Evolutionary conservation across 2,797 vertebrate species (phyloP).

Genomic region (Pangasius larnaudii): DNA sequence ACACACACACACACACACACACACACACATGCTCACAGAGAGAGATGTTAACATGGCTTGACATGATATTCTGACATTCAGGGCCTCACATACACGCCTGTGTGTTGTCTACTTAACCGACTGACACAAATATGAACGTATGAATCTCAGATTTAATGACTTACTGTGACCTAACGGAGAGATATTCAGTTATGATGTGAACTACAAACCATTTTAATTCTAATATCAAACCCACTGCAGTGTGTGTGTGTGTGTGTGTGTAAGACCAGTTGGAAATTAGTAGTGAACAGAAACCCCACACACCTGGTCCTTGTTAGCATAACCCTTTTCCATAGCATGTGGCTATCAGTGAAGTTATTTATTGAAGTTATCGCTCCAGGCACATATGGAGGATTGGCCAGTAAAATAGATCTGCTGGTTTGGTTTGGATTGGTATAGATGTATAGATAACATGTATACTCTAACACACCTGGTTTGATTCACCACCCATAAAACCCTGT

Average conservation of each 20-base stretch:
- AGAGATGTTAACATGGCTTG: slow-evolving; percentile 9
- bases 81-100: neutral
- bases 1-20: slow-evolving; percentile 2
- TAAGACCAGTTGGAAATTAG: neutral
- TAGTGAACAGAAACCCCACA: neutral
- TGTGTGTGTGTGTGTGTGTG: slow-evolving; percentile 2
- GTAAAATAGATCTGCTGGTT: neutral
- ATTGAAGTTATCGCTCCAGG: neutral
- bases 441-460: neutral
- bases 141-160: neutral
- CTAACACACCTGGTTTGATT: neutral
- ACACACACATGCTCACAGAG: neutral
- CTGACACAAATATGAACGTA: neutral
- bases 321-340: neutral
- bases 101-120: neutral
- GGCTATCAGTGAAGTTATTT: neutral
- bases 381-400: neutral
- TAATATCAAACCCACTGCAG: neutral
- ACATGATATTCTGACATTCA: slow-evolving; percentile 10
- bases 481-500: neutral
- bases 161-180: neutral
- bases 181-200: neutral
- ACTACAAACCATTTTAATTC: neutral
- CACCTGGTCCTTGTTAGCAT: slow-evolving; percentile 13
- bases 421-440: neutral